Evolutionary conservation across 2,888 invertebrate species (phyloP), one percentile per base, ranked within the genome.

Genomic region (Phymatocera aterrima): DNA sequence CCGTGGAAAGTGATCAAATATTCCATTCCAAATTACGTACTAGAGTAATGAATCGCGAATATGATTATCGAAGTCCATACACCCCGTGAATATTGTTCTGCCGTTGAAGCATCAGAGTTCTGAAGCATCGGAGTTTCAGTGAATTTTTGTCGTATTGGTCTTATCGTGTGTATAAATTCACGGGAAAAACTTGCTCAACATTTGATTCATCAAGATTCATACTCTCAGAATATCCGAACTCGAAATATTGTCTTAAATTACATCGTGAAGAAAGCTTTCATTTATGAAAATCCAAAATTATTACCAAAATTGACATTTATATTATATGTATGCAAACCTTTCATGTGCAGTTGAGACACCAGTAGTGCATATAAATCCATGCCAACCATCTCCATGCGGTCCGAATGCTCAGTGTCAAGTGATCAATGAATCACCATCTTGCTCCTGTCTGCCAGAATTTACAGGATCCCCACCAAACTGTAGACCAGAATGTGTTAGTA

Each of bases 401-500:
- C 93, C 93, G 2, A 94, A 94, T 88, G 91, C 94, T 54, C 88
- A 93, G 84, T 95, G 95, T 86, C 92, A 92, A 85, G 91, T 92
- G 70, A 91, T 93, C 57, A 94, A 94, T 78, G 93, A 93, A 60
- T 91, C 92, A 75, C 93, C 95, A 54, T 93, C 94, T 5, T 96
- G 96, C 87, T 93, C 94, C 18, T 96, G 96, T 87, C 91, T 94
- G 83, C 91, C 93, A 37, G 93, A 94, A 82, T 96, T 93, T 88
- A 92, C 93, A 34, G 95, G 95, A 78, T 89, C 92, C 77, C 95
- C 96, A 46, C 94, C 94, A 24, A 94, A 93, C 82, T 95, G 95
- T 88, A 92, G 94, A 80, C 95, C 95, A 12, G 95, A 95, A 91
- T 95, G 95, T 88, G 91, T 94, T 46, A 93, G 94, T 81, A 95